Percentiles rank a stretch among this genome's conserved stretches.
phyloP scores from a whole-genome alignment of 2,797 vertebrate species.

The Microtus agrestis region DNA sequence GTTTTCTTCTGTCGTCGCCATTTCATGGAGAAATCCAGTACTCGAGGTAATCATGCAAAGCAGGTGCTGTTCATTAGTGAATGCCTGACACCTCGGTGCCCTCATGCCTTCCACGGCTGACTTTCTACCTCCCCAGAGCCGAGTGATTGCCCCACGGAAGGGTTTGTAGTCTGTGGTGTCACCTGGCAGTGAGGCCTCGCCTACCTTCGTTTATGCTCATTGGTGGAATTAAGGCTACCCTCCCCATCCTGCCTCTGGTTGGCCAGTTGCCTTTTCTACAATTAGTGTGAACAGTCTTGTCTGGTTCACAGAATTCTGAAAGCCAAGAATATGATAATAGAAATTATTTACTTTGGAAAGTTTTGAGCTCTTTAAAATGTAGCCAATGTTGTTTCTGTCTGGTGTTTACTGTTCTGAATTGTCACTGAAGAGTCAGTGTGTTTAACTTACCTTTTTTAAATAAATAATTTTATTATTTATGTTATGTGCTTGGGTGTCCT shows the following conservation, averaged over 20 bases:
- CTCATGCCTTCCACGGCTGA: background rate
- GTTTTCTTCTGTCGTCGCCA: background rate
- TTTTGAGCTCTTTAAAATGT: background rate
- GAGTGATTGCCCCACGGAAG: background rate
- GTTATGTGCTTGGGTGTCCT: background rate
- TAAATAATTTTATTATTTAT: background rate
- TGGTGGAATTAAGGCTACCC: background rate
- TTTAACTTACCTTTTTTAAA: background rate
- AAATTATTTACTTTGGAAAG: background rate
- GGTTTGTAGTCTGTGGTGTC: background rate
- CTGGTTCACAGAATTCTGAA: constrained; percentile 23
- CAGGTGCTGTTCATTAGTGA: background rate
- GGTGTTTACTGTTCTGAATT: background rate
- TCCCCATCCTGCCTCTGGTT: background rate
- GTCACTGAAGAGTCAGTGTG: background rate
- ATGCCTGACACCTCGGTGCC: background rate
- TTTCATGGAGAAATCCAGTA: constrained; percentile 33
- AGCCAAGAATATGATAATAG: background rate
- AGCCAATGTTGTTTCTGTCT: background rate
- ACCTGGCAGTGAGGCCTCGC: background rate
- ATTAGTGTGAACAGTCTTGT: background rate
- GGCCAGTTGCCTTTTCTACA: background rate
- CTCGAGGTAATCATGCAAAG: background rate
- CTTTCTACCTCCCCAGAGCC: background rate
- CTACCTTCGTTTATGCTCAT: background rate